Evolutionary conservation across 2,113 vertebrate genomes (phyloP).

Genomic region (Pyrgilauda ruficollis): DNA sequence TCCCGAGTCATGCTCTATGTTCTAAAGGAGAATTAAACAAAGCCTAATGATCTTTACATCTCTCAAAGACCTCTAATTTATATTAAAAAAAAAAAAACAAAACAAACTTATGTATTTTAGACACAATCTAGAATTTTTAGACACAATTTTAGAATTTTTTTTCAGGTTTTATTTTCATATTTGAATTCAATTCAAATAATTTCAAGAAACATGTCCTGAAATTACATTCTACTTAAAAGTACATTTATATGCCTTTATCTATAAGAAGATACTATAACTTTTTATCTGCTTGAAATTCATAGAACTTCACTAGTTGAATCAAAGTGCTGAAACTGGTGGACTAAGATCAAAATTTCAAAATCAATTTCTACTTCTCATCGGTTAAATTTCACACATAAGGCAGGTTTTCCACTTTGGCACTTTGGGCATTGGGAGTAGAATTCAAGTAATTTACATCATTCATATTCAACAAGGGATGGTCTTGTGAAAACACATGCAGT

Average conservation of each 20-base stretch:
- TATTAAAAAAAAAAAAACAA: neutral
- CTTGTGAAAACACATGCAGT: neutral
- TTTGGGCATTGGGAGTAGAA: neutral
- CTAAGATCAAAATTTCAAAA: neutral
- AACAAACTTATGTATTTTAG: neutral
- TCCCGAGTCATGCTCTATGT: neutral
- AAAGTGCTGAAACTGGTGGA: neutral
- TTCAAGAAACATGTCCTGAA: neutral
- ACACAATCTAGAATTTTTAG: neutral
- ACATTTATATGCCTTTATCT: neutral
- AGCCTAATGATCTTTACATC: neutral
- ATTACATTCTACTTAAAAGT: neutral
- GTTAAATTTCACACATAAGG: constrained; percentile 7
- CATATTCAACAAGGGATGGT: neutral
- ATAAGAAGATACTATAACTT: neutral
- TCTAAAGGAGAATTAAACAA: neutral
- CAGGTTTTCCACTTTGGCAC: neutral
- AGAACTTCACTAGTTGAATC: neutral
- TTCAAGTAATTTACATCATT: neutral
- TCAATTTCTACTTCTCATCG: neutral
- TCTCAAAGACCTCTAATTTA: neutral
- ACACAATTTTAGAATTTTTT: neutral
- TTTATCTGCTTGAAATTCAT: neutral
- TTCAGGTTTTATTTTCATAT: neutral
- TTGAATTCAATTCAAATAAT: neutral